Conservation (phyloP, 2,888 invertebrate genomes). For the Calliphora vomitoria region DNA sequence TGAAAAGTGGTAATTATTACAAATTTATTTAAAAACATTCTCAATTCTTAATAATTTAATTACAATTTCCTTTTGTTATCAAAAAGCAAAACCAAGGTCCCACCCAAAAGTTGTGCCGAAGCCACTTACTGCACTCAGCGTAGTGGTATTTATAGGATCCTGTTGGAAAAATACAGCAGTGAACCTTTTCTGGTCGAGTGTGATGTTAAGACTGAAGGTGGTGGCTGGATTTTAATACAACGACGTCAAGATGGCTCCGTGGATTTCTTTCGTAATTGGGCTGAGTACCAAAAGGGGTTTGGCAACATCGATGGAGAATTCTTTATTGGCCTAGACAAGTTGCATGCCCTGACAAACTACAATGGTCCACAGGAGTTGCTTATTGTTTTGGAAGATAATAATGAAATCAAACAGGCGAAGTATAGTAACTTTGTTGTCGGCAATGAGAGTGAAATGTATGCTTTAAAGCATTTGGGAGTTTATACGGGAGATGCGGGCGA, state of each 20-base stretch:
- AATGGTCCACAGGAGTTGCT: conserved; percentile 45
- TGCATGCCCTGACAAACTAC: conserved; percentile 54
- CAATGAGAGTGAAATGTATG: background rate
- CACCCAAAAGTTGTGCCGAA: conserved; percentile 34
- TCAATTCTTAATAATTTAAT: too few species aligned
- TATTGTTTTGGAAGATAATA: conserved; percentile 35
- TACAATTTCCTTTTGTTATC: background rate
- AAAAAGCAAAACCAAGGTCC: background rate
- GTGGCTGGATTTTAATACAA: conserved; percentile 51
- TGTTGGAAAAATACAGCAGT: background rate
- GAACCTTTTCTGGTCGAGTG: conserved; percentile 49
- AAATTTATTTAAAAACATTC: background rate
- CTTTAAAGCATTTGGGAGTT: conserved; percentile 5
- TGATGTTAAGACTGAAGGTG: conserved; percentile 38
- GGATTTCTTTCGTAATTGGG: conserved; percentile 53
- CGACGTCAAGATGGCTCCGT: conserved; percentile 54
- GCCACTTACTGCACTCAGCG: conserved; percentile 49
- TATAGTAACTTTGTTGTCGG: conserved; percentile 23
- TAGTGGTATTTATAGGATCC: conserved; percentile 50
- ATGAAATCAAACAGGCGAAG: background rate
- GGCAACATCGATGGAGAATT: conserved; percentile 47
- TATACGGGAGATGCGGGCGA: conserved; percentile 45
- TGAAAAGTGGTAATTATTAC: background rate
- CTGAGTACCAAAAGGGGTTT: conserved; percentile 37
- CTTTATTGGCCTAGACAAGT: conserved; percentile 51